A percentile compares a stretch with the other conserved stretches of the same genome.
These are phyloP conservation scores for Penaeus indicus DNA, from an alignment of 1,140 invertebrate genomes.

Conservation along the genomic window DNA sequence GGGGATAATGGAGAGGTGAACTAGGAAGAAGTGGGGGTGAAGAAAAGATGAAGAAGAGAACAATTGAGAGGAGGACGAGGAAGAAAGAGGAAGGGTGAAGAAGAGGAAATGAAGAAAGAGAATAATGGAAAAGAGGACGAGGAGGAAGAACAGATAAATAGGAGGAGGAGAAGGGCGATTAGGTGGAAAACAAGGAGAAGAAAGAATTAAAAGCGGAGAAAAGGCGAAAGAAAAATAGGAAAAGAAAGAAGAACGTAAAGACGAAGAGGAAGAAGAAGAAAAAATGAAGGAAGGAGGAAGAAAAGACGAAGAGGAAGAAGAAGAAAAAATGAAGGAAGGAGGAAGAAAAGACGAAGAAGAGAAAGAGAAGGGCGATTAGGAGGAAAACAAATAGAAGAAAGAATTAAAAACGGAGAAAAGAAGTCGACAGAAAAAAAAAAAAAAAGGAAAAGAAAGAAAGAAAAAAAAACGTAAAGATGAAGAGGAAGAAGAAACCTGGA, in stretches of 20 bases:
- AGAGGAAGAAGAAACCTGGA: background rate
- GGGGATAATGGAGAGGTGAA: background rate
- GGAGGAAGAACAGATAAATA: background rate
- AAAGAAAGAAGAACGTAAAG: background rate
- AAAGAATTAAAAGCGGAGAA: background rate
- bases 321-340: background rate
- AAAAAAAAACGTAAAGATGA: background rate
- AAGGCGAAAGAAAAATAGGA: background rate
- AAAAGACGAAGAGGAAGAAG: background rate
- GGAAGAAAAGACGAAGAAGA: background rate
- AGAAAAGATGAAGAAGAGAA: background rate
- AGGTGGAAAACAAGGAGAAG: background rate
- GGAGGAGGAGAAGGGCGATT: background rate
- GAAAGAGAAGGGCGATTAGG: conserved; percentile 1
- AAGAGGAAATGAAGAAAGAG: background rate
- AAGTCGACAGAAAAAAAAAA: background rate
- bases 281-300: background rate
- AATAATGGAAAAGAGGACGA: background rate
- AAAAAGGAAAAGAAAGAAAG: background rate
- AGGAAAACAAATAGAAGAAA: background rate
- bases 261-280: background rate
- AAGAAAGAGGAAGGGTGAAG: background rate
- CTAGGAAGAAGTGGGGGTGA: background rate
- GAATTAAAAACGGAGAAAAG: background rate
- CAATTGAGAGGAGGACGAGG: background rate